Base-by-base conservation (phyloP, 1,140 invertebrate species). In the Cotesia vestalis region DNA sequence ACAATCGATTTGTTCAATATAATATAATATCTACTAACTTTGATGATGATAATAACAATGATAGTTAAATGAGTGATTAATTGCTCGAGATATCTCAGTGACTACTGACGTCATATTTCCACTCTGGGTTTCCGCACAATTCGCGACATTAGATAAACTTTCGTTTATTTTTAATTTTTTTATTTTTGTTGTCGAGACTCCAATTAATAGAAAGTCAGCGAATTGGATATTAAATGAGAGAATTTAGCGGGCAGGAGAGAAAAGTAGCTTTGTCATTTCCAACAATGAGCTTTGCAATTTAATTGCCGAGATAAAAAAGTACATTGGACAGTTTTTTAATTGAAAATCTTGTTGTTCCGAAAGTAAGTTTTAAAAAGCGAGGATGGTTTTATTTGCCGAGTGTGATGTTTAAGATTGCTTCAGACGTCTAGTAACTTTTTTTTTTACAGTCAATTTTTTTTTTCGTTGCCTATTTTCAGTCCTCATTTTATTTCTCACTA, bases 361-460 rank as follows among this genome's bases (percentile, higher is more conserved):
- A 53, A 57, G 69, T 34, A 46, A 20, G 5, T 9, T 9, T 9
- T 9, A 46, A 46, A 46, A 40, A 52, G 52, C 17, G 38, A 68
- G n/a, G 27, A 63, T 14, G n/a, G 67, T 53, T 73, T 73, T 75
- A 75, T 75, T 75, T 75, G 67, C 68, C 46, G 74, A 75, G 74
- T 73, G 67, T 73, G 71, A 70, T 75, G 62, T 66, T 70, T 66
- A 57, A 69, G 60, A 72, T 72, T 66, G 70, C 70, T 59, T 52
- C 11, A 20, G 53, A 66, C 14, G 14, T 12, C 55, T 66, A 20
- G 53, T 38, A 17, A 52, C 52, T 73, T 60, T 57, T 55, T 64
- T 38, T 38, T 63, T 63, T 27, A 68, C 55, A 46, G 11, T 72
- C 59, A 20, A 62, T 60, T 69, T 62, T 71, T 53, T 63, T 59